Evolutionary conservation across 2,797 vertebrate species (phyloP).

Genomic region (Toxotes lorentzi): DNA sequence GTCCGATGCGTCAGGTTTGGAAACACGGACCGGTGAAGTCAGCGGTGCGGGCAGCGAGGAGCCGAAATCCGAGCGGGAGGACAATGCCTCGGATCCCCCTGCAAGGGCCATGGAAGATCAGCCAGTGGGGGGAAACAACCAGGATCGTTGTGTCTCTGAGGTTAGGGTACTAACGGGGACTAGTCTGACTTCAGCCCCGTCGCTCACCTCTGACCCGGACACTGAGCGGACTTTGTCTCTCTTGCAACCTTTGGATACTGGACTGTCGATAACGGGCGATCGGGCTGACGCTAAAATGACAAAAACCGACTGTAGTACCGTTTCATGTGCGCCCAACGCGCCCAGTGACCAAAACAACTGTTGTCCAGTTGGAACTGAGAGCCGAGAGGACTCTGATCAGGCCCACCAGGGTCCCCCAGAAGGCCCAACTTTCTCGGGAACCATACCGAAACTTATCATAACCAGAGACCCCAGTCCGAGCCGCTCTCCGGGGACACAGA

Average conservation of each 20-base stretch:
- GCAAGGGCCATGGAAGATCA: conserved; percentile 82
- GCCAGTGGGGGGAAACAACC: conserved; percentile 61
- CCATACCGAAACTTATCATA: conserved; percentile 91
- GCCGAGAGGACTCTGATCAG: conserved; percentile 30
- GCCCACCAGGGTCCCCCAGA: conserved; percentile 16
- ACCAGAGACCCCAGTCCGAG: conserved; percentile 86
- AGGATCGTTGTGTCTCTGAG: conserved; percentile 34
- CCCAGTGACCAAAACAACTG: conserved; percentile 16
- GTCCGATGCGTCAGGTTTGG: conserved; percentile 67
- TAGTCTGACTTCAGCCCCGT: conserved; percentile 18
- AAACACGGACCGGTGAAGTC: conserved; percentile 55
- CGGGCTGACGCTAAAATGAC: conserved; percentile 63
- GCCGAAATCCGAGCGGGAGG: conserved; percentile 58
- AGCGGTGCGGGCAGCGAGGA: conserved; percentile 61
- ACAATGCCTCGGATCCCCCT: conserved; percentile 81
- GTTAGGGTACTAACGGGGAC: conserved; percentile 8
- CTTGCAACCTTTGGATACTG: conserved; percentile 17
- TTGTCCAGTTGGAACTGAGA: conserved; percentile 13
- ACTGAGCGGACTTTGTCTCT: conserved; percentile 48
- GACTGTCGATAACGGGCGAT: neutral
- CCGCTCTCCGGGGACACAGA: conserved; percentile 44
- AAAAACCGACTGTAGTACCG: conserved; percentile 50
- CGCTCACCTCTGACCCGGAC: conserved; percentile 44
- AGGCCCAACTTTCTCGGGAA: conserved; percentile 72
- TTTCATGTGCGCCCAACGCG: conserved; percentile 19